Evolutionary conservation across 2,888 invertebrate species (phyloP), one percentile per base, ranked within the genome.

Genomic region (Urechis unicinctus): DNA sequence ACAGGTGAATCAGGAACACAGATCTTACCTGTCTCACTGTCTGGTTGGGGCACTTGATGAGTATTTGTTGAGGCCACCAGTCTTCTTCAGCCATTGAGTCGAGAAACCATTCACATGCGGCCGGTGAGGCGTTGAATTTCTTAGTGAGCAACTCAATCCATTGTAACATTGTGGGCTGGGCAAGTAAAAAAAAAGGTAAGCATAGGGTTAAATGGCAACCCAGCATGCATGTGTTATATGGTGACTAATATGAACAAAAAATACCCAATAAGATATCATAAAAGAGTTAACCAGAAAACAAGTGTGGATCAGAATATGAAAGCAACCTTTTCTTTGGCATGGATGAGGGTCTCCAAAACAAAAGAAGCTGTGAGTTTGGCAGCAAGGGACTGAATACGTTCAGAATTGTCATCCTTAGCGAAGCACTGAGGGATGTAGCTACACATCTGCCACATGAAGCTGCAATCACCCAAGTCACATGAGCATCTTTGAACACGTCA

Each of bases 371-470:
- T 90, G 13, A 95, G 81, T 67, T 92, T 86, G 26, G 74, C 70
- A n/a, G 73, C 73, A 60, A 72, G 68, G 69, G 91, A 87, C 0
- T 89, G 88, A 45, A 92, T 85, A 0, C 87, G 85, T 65, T 56
- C 87, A 25, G 57, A 56, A 36, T 87, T 82, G 22, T 88, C 87
- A 56, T 89, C 80, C 44, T 69, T 68, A 9, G 71, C 68, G 59
- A 94, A 81, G 0, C 91, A 91, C 77, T 91, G 91, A 3, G 94
- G 93, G 71, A 95, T 89, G 66, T 90, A 89, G 47, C 91, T 89
- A 78, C 94, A 94, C 77, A 94, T 88, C 80, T 95, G 93, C 84
- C 91, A 93, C 90, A 95, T 93, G 73, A 95, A 95, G 72, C 91
- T 93, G 50, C 24, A 41, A 31, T 17, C 26, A 2, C 9, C 25